Base-by-base conservation (phyloP, 2,797 vertebrate genomes). In the Protonibea diacanthus region DNA sequence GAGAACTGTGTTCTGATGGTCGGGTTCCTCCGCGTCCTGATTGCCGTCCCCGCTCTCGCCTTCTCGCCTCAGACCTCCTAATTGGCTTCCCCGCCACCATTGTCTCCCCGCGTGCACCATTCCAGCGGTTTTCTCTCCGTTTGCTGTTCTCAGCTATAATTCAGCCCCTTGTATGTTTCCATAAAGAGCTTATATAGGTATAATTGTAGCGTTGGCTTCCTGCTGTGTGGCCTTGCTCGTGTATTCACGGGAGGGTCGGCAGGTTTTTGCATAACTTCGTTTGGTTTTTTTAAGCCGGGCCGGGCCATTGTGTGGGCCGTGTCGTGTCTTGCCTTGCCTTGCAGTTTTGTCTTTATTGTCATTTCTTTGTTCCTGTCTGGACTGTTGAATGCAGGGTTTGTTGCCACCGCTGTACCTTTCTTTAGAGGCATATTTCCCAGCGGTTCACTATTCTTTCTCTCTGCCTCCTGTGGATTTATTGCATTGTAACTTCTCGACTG, bases 201-300 rank as follows among this genome's bases (percentile, higher is more conserved):
- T 93, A 90, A 91, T 90, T 93, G 88, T 58, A 91, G 86, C n/a
- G 78, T 81, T 78, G 80, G 44, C 67, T 88, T 88, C 88, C 86
- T 88, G 81, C 74, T 62, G 67, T 80, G 89, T 71, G 85, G 82
- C 82, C 33, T 66, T 76, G 72, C 78, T 53, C 58, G 59, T 78
- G 69, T 17, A 23, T 73, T 86, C 55, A 53, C 78, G 56, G 78
- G 74, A 90, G 84, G 78, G 85, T 81, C 82, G 56, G 62, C 57
- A 62, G 77, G 69, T 80, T 86, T 38, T 69, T 45, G 7, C 71
- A 55, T 25, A 2, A 51, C 44, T 65, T 42, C 10, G 69, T 21
- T 62, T n/a, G 68, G 55, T 80, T 65, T 33, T 13, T 45, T 65
- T 29, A 27, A 21, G 73, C 21, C n/a, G 45, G 52, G 55, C 23